These are phyloP conservation scores for Eutolmus rufibarbis DNA, from an alignment of 2,888 invertebrate genomes.

Conservation along the genomic window DNA sequence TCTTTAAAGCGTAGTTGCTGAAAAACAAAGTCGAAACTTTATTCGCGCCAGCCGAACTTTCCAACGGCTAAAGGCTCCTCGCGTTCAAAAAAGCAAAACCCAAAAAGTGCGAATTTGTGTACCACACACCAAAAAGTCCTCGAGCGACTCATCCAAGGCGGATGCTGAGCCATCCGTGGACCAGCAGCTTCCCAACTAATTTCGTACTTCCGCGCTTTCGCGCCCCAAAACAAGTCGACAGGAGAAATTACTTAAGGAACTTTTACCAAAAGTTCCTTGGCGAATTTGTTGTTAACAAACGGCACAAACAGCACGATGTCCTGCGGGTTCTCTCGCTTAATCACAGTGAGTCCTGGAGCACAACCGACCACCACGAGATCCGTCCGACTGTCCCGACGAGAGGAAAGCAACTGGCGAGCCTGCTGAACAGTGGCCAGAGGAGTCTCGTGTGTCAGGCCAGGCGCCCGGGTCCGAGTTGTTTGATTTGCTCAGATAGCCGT, in stretches of 20 bases:
- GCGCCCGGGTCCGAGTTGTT: neutral
- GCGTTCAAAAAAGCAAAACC: neutral
- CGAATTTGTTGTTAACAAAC: neutral
- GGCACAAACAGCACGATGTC: neutral
- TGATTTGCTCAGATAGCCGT: slow-evolving; percentile 26
- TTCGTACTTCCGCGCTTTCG: neutral
- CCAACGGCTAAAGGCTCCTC: neutral
- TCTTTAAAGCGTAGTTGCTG: slow-evolving; percentile 15
- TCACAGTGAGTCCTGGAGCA: neutral
- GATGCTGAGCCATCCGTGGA: neutral
- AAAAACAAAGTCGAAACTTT: slow-evolving; percentile 8
- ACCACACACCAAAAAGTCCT: neutral
- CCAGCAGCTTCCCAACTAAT: neutral
- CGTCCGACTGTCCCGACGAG: neutral
- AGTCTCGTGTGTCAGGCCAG: neutral
- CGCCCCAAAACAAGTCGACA: neutral
- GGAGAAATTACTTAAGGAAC: slow-evolving; percentile 14
- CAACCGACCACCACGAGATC: neutral
- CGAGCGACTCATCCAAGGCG: neutral
- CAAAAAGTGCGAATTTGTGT: neutral
- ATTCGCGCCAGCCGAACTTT: neutral
- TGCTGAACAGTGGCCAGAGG: neutral
- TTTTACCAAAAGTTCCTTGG: neutral
- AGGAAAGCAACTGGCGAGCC: slow-evolving; percentile 5
- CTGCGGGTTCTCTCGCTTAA: neutral